Evolutionary conservation across 2,113 vertebrate genomes (phyloP), one percentile per base, ranked within the genome.

Genomic region (Nipponia nippon): DNA sequence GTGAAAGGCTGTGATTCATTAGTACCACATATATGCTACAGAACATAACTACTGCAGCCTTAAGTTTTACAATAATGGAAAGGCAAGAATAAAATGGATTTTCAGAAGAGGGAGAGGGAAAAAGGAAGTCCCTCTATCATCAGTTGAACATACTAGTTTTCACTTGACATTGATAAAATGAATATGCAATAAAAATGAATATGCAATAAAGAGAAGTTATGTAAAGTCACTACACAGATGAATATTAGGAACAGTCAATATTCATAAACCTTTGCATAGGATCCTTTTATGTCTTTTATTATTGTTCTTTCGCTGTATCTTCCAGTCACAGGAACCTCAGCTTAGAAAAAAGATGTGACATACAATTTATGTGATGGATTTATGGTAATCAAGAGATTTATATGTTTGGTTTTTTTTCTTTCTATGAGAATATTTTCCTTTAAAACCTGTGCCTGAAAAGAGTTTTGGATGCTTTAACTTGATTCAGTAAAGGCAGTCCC

Each of bases 1-100:
- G 7, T 52, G 73, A 27, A 72, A 55, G 50, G 55, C 83, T 95
- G 77, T 75, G 95, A 90, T 91, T 95, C 90, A 65, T 97, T 95
- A 93, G 52, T 77, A 34, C 52, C 80, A 71, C 84, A 47, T 84
- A 65, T 9, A 26, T 61, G 52, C 76, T 76, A 4, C 50, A 81
- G 52, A 71, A 47, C 32, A 14, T 6, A 76, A 72, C 47, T 92
- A 8, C 65, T 84, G 89, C 55, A 78, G 69, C 52, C 55, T 75
- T 23, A 63, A 59, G 44, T 59, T 56, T 62, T n/a, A 5, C 30
- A 44, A 1, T 66, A 59, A 49, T 29, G 56, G 65, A 55, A 90
- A 81, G 34, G 19, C 13, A 52, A 59, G 44, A 49, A 69, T 58
- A 67, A 88, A 94, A 36, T 17, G 6, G 29, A 21, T 80, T 93